Evolutionary conservation across 2,113 vertebrate species (phyloP).

Genomic region (Neolamprologus kungweensis): DNA sequence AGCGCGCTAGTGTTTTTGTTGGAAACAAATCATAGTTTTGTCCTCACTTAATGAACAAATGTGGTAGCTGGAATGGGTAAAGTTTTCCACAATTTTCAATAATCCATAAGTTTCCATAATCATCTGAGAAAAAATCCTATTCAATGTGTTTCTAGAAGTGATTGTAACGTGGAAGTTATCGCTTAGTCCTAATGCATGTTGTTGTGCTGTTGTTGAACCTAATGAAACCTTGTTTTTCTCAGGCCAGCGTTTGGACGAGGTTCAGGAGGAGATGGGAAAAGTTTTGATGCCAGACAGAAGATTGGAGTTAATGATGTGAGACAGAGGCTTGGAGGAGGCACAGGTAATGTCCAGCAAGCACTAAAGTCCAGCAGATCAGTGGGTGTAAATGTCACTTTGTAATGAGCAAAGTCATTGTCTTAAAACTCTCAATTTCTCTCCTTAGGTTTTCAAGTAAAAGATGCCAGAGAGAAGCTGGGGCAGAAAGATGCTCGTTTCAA

Average conservation of each 20-base stretch:
- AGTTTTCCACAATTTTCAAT: not conserved
- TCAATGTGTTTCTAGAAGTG: not conserved
- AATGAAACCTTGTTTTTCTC: not conserved
- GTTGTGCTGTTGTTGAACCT: not conserved
- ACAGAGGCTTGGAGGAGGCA: conserved; percentile 75
- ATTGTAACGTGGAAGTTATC: not conserved
- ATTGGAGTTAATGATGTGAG: conserved; percentile 85
- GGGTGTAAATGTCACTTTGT: not conserved
- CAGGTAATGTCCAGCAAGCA: conserved; percentile 1
- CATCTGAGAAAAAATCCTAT: not conserved
- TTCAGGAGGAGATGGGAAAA: conserved; percentile 63
- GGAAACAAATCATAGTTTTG: not conserved
- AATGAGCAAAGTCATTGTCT: not conserved
- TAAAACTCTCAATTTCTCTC: not conserved
- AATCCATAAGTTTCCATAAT: not conserved
- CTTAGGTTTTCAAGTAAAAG: conserved; percentile 75
- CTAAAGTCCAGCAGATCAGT: not conserved
- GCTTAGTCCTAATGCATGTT: not conserved
- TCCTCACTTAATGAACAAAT: not conserved
- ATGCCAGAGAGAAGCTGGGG: conserved; percentile 87
- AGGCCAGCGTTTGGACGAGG: conserved; percentile 53
- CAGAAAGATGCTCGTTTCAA: conserved; percentile 93
- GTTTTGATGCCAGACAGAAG: conserved; percentile 91
- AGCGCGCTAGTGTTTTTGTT: not conserved
- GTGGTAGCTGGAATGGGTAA: not conserved